Percentiles rank a stretch among this genome's conserved stretches.
Evolutionary conservation across 2,113 vertebrate species (phyloP).

Genomic region (Trichomycterus rosablanca): DNA sequence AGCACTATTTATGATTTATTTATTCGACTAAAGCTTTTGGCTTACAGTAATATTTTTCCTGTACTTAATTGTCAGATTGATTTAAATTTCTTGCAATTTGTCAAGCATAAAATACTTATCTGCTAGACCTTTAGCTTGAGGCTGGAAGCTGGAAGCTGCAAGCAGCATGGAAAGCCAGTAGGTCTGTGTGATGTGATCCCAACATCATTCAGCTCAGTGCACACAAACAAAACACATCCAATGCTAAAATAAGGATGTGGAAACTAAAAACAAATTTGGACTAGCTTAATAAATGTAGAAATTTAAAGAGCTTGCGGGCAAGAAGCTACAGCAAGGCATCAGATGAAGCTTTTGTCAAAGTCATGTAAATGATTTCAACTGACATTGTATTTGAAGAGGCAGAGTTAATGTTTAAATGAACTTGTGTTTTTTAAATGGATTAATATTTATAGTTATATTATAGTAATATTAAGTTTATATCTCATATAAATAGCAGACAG

Average conservation of each 20-base stretch:
- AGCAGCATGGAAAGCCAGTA: slow-evolving; percentile 36
- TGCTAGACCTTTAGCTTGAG: slow-evolving; percentile 54
- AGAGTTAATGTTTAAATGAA: too few species aligned
- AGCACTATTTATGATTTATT: slow-evolving; percentile 7
- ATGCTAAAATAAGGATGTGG: not conserved
- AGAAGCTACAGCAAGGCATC: not conserved
- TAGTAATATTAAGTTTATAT: too few species aligned
- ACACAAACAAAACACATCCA: slow-evolving; percentile 33
- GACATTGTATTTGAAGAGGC: too few species aligned
- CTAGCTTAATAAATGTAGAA: slow-evolving; percentile 7
- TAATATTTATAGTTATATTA: too few species aligned
- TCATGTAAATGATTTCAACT: too few species aligned
- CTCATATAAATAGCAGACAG: too few species aligned
- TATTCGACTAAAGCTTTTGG: slow-evolving; percentile 16
- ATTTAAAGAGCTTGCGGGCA: slow-evolving; percentile 22
- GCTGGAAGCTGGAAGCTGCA: slow-evolving; percentile 37
- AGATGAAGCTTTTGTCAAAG: slow-evolving; percentile 1
- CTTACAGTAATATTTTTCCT: slow-evolving; percentile 25
- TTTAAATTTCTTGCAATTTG: slow-evolving; percentile 62
- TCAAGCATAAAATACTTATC: slow-evolving; percentile 57
- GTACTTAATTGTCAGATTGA: slow-evolving; percentile 54
- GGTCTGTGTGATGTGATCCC: slow-evolving; percentile 50
- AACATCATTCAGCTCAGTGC: slow-evolving; percentile 50
- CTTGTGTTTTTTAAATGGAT: too few species aligned
- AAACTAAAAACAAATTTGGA: too few species aligned